These are phyloP conservation scores for Epizoanthus scotinus DNA, from an alignment of 92 coral and sea anemone genomes.

Conservation along the genomic window DNA sequence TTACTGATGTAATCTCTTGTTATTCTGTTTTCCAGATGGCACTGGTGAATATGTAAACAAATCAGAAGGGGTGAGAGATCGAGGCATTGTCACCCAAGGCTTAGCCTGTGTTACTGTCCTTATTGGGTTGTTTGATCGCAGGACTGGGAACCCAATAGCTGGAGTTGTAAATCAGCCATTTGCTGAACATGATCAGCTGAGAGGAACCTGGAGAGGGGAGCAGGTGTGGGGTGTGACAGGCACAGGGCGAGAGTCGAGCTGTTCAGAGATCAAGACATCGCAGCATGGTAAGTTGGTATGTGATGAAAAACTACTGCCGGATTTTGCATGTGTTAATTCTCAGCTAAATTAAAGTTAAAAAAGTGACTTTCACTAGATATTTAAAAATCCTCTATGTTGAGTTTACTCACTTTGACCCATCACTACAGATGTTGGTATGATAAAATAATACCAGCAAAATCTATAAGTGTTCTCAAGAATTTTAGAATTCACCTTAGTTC, in stretches of 20 bases:
- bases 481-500: too few species aligned
- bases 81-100: conserved; percentile 55
- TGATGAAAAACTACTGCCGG: too few species aligned
- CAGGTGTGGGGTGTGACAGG: conserved; percentile 53
- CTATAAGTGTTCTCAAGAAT: too few species aligned
- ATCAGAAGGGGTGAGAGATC: conserved; percentile 37
- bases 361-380: too few species aligned
- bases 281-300: neutral
- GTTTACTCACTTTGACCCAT: too few species aligned
- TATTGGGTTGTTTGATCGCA: conserved; percentile 68
- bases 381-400: too few species aligned
- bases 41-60: conserved; percentile 68
- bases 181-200: conserved; percentile 30
- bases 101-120: conserved; percentile 73
- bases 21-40: conserved; percentile 47
- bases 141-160: conserved; percentile 64
- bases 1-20: neutral
- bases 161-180: conserved; percentile 81
- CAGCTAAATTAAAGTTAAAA: too few species aligned
- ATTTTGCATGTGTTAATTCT: too few species aligned
- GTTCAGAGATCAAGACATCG: neutral
- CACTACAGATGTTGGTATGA: too few species aligned
- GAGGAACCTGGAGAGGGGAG: conserved; percentile 56
- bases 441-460: too few species aligned
- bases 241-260: neutral